These are phyloP conservation scores for Paracyclopina nana DNA, from an alignment of 1,140 invertebrate species.

Conservation along the genomic window DNA sequence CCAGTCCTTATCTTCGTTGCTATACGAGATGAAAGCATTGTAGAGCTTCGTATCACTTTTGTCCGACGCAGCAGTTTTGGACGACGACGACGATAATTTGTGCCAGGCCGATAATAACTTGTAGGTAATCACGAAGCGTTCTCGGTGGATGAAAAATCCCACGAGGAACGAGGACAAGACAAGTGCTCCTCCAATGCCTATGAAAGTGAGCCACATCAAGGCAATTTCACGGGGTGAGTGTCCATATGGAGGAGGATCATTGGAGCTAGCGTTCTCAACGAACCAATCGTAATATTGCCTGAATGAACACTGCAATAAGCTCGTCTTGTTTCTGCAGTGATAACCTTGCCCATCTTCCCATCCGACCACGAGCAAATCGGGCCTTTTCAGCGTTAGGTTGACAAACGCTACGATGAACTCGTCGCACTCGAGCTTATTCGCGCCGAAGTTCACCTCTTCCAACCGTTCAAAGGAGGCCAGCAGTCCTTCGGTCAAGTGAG, in stretches of 20 bases:
- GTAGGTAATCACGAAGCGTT: background rate
- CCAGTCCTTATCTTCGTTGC: background rate
- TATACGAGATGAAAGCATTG: constrained; percentile 8
- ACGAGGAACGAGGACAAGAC: background rate
- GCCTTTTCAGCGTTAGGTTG: background rate
- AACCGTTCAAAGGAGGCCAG: background rate
- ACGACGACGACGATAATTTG: too few species aligned
- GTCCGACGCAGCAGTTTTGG: too few species aligned
- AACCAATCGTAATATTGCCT: background rate
- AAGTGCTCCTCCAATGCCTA: background rate
- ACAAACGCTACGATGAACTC: background rate
- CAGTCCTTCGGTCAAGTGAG: background rate
- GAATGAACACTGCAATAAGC: background rate
- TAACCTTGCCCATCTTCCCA: background rate
- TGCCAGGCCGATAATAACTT: background rate
- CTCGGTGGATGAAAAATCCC: background rate
- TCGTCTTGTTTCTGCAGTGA: background rate
- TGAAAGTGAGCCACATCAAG: too few species aligned
- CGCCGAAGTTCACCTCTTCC: background rate
- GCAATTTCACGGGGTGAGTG: too few species aligned
- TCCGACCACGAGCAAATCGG: background rate
- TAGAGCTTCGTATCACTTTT: background rate
- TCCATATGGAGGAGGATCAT: too few species aligned
- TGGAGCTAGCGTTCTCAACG: background rate
- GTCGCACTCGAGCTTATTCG: background rate